Evolutionary conservation across 2,797 vertebrate genomes (phyloP), one percentile per base, ranked within the genome.

Genomic region (Pseudomugil tenellus): DNA sequence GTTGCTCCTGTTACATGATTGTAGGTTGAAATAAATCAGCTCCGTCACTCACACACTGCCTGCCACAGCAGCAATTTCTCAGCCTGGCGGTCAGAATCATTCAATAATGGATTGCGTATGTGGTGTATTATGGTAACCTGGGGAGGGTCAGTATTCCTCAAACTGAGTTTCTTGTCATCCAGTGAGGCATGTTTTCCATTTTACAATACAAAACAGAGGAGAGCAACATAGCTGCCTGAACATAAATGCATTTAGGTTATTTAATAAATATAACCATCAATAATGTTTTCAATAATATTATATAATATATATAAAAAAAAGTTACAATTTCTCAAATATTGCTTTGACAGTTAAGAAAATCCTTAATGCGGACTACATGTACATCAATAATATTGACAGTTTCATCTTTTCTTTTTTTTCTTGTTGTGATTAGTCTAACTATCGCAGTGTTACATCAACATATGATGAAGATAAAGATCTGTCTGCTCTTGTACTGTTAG

Each of bases 21-120:
- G 70, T 65, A 76, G 62, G 61, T 70, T 72, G 76, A 88, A 88
- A 91, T 91, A 89, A 90, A 91, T 91, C 83, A 86, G 61, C 63
- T 70, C 78, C 86, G 88, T 87, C 89, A 87, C 73, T 87, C 73
- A 89, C 82, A 76, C 59, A 35, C 63, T 61, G 68, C 74, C 65
- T 60, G 69, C 75, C 75, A 76, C 77, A 80, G 72, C 74, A 79
- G 70, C 80, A 85, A 83, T 91, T 87, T 89, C 66, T 87, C 86
- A 86, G 79, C 67, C 52, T 76, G 83, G 61, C 60, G 29, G 72
- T 86, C 84, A 89, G 77, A 87, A 87, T 90, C 79, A 80, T 85
- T 84, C 77, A 67, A 74, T 80, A 80, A 87, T 83, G 58, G 82
- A 83, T 86, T 49, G 63, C 80, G 70, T 65, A 59, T 77, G 39